phyloP scores from a whole-genome alignment of 2,113 vertebrate genomes.

The Thamnophis sirtalis region DNA sequence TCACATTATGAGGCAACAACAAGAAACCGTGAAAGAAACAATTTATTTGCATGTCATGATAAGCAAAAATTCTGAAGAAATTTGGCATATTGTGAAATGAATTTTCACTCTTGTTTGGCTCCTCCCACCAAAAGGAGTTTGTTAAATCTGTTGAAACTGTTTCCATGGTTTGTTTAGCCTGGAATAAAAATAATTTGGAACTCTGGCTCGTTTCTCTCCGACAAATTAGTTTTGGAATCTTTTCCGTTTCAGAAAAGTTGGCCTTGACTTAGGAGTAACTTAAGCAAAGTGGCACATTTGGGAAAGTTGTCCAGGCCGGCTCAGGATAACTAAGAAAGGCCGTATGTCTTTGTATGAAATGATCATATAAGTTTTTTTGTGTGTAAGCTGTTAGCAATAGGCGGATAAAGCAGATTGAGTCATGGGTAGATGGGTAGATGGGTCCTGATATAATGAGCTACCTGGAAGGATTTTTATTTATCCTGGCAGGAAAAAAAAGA shows the following conservation, averaged over 20 bases:
- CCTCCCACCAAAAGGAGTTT: not conserved
- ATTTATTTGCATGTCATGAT: not conserved
- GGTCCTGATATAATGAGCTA: not conserved
- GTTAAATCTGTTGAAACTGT: not conserved
- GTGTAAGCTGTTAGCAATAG: not conserved
- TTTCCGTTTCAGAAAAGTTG: not conserved
- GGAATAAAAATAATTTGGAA: not conserved
- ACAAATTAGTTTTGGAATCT: not conserved
- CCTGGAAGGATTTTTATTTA: not conserved
- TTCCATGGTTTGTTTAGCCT: not conserved
- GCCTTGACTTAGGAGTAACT: not conserved
- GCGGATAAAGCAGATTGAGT: not conserved
- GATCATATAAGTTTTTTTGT: not conserved
- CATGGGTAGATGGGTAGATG: not conserved
- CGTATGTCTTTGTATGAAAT: not conserved
- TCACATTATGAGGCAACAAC: not conserved
- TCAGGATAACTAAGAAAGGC: not conserved
- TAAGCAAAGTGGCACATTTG: not conserved
- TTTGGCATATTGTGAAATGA: not conserved
- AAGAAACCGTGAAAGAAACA: not conserved
- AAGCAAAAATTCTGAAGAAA: not conserved
- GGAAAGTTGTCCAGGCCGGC: not conserved
- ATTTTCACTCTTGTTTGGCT: not conserved
- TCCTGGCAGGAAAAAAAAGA: not conserved
- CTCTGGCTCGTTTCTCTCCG: not conserved